These are phyloP conservation scores for Lepidostoma basale DNA, from an alignment of 1,140 invertebrate genomes.

Conservation along the genomic window DNA sequence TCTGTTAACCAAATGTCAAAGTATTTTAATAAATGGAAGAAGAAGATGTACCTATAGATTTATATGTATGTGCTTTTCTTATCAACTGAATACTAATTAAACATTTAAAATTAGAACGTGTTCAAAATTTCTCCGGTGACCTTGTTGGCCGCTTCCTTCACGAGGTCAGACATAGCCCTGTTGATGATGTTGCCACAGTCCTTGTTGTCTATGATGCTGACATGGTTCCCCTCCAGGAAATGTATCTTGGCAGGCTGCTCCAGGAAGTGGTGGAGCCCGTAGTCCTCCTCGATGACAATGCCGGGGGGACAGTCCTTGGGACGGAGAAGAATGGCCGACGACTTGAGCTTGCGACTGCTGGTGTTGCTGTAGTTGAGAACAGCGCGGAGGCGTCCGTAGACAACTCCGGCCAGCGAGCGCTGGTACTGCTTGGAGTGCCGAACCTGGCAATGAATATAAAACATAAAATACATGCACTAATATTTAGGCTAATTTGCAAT, in stretches of 20 bases:
- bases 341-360: slow-evolving; percentile 57
- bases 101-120: slow-evolving; percentile 2
- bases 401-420: slow-evolving; percentile 52
- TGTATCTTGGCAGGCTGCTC: slow-evolving; percentile 60
- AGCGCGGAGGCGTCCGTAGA: slow-evolving; percentile 66
- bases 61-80: too few species aligned
- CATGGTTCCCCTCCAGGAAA: slow-evolving; percentile 73
- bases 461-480: too few species aligned
- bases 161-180: slow-evolving; percentile 46
- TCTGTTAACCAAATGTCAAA: too few species aligned
- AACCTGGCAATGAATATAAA: too few species aligned
- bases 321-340: slow-evolving; percentile 67
- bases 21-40: too few species aligned
- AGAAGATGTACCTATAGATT: too few species aligned
- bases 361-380: slow-evolving; percentile 56
- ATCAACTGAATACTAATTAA: too few species aligned
- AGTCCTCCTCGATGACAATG: slow-evolving; percentile 64
- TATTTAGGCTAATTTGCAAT: too few species aligned
- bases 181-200: slow-evolving; percentile 69
- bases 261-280: slow-evolving; percentile 65
- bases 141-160: slow-evolving; percentile 13
- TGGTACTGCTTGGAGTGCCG: slow-evolving; percentile 61
- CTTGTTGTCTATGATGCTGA: slow-evolving; percentile 69
- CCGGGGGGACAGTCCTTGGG: slow-evolving; percentile 62
- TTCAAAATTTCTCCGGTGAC: slow-evolving; percentile 25